These are phyloP conservation scores for Popillia japonica DNA, from an alignment of 1,140 invertebrate genomes.

Conservation along the genomic window DNA sequence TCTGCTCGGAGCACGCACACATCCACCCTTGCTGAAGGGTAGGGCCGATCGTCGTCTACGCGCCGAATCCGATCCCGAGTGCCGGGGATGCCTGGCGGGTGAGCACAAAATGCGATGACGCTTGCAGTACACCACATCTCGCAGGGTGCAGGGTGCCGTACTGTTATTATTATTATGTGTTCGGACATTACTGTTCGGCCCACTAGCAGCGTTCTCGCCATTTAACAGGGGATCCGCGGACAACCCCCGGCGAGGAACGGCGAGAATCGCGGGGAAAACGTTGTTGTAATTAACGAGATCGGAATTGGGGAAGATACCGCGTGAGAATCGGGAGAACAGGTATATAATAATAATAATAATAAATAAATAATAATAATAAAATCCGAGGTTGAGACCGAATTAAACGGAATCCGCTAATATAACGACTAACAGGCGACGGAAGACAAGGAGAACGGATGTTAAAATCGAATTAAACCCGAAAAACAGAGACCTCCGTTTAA, in stretches of 20 bases:
- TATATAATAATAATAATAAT: too few species aligned
- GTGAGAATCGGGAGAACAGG: too few species aligned
- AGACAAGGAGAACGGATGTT: too few species aligned
- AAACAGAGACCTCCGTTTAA: too few species aligned
- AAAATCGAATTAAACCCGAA: too few species aligned
- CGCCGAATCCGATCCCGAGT: constrained; percentile 51
- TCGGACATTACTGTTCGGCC: constrained; percentile 25
- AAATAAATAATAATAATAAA: too few species aligned
- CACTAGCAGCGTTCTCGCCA: neutral
- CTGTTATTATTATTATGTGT: constrained; percentile 37
- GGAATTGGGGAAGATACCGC: neutral
- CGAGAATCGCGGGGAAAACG: neutral
- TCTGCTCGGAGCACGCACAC: neutral
- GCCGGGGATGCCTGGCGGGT: constrained; percentile 47
- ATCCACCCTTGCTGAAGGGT: constrained; percentile 45
- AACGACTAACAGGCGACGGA: too few species aligned
- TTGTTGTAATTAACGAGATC: neutral
- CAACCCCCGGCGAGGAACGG: neutral
- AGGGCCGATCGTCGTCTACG: constrained; percentile 48
- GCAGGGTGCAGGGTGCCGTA: constrained; percentile 51
- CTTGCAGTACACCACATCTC: constrained; percentile 55
- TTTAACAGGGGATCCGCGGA: neutral
- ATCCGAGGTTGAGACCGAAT: too few species aligned
- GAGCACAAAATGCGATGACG: constrained; percentile 55
- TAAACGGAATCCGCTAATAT: too few species aligned